Evolutionary conservation across 1,140 invertebrate species (phyloP).

Genomic region (Bombus sibiricus): DNA sequence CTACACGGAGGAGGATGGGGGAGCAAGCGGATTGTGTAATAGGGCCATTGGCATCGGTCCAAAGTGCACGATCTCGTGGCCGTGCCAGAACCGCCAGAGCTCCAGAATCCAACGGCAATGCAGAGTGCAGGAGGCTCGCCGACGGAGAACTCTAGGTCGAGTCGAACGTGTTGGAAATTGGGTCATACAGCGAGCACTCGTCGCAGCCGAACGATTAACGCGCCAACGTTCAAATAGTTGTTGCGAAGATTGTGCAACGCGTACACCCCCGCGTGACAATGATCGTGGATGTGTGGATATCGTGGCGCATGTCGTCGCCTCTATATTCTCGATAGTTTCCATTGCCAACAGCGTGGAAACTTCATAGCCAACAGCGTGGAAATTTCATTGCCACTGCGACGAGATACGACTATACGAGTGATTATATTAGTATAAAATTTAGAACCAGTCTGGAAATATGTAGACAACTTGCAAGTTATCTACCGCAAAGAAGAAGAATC

Average conservation of each 20-base stretch:
- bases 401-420: too few species aligned
- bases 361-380: background rate
- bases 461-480: too few species aligned
- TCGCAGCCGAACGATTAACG: conserved; percentile 36
- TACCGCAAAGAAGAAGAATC: too few species aligned
- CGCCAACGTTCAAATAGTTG: background rate
- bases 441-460: too few species aligned
- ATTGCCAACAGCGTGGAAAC: background rate
- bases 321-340: too few species aligned
- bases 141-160: conserved; percentile 30
- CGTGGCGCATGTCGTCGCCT: too few species aligned
- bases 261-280: background rate
- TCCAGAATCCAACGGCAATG: conserved; percentile 21
- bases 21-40: conserved; percentile 56
- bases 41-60: conserved; percentile 65
- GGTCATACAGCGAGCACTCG: conserved; percentile 49
- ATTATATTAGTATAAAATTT: too few species aligned
- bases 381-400: background rate
- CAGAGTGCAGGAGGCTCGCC: conserved; percentile 37
- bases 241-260: background rate
- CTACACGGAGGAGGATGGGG: fast-evolving
- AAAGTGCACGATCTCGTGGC: conserved; percentile 61
- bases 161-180: conserved; percentile 65
- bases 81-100: background rate
- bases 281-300: background rate